A percentile compares a stretch with the other conserved stretches of the same genome.
phyloP scores from a whole-genome alignment of 2,888 invertebrate species.

The Tigriopus californicus region DNA sequence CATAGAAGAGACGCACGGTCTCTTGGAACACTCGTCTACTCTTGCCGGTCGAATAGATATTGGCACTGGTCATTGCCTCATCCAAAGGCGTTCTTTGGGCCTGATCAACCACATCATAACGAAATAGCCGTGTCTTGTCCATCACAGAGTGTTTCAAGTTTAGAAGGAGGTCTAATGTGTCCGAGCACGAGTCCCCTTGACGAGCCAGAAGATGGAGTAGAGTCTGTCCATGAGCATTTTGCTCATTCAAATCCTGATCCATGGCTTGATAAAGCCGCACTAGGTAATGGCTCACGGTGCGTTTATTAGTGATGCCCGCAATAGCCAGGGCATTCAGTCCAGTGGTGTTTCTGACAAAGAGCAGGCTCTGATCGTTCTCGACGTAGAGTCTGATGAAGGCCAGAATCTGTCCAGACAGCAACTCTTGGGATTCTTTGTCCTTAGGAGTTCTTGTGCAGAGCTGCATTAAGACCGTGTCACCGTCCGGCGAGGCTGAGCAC shows the following conservation, averaged over 20 bases:
- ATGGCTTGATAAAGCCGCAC: background rate
- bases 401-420: background rate
- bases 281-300: background rate
- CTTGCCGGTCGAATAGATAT: conserved; percentile 1
- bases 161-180: background rate
- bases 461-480: conserved; percentile 7
- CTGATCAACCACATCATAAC: conserved; percentile 4
- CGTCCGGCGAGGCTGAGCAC: background rate
- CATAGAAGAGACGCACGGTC: conserved; percentile 3
- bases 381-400: background rate
- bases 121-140: background rate
- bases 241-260: background rate
- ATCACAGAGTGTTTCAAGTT: background rate
- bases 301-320: conserved; percentile 1
- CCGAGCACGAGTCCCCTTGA: conserved; percentile 4
- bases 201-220: conserved; percentile 10
- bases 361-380: background rate
- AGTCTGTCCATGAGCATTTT: conserved; percentile 5
- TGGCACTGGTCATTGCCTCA: background rate
- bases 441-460: background rate
- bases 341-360: background rate
- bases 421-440: background rate
- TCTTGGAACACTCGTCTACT: background rate
- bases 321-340: conserved; percentile 1
- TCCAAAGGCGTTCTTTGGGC: conserved; percentile 5